Evolutionary conservation across 1,140 invertebrate species (phyloP).

Genomic region (Pteromalus puparum): DNA sequence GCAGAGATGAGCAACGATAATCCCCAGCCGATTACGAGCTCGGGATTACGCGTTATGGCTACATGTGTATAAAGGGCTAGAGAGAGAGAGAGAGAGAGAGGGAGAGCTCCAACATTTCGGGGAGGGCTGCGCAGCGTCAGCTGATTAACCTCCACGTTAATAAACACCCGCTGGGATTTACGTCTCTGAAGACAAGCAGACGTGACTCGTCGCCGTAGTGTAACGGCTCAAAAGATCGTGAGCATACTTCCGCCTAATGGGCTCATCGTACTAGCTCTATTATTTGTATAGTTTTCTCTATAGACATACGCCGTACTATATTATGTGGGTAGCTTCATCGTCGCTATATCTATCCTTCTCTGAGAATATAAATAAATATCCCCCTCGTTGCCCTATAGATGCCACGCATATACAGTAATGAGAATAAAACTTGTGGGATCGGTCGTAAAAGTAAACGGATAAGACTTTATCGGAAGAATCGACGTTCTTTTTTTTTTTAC

Average conservation of each 20-base stretch:
- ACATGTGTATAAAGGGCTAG: not conserved
- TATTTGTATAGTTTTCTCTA: too few relatives aligned
- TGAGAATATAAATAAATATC: not conserved
- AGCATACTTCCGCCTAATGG: too few relatives aligned
- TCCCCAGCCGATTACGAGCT: not conserved
- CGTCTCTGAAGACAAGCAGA: conserved; percentile 11
- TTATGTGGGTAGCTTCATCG: not conserved
- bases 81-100: conserved; percentile 43
- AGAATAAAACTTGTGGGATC: not conserved
- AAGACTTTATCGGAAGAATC: not conserved
- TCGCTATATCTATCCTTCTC: not conserved
- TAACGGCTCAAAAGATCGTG: not conserved
- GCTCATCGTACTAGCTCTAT: too few relatives aligned
- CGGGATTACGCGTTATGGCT: not conserved
- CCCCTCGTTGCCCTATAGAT: too few relatives aligned
- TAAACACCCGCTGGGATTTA: conserved; percentile 31
- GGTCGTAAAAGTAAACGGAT: not conserved
- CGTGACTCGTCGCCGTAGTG: not conserved
- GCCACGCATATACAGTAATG: too few relatives aligned
- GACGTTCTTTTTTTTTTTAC: not conserved
- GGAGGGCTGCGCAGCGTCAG: not conserved
- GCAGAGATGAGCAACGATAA: not conserved
- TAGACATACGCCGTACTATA: too few relatives aligned
- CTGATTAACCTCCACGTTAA: conserved; percentile 30
- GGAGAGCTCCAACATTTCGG: not conserved